Conservation (phyloP, 2,888 invertebrate species). For the Bombylius discolor region DNA sequence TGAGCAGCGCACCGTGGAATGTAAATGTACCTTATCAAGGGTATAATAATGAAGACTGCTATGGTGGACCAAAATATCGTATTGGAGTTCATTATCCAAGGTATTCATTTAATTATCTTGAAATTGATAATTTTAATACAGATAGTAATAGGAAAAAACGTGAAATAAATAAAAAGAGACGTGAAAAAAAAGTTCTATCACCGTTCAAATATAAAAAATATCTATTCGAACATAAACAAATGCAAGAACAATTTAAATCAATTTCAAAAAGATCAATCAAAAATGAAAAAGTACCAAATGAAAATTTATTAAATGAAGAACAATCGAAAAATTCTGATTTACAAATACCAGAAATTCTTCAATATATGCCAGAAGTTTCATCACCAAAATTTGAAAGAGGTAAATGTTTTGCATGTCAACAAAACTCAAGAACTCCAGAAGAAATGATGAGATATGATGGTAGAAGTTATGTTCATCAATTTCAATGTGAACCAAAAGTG, state of each 20-base stretch:
- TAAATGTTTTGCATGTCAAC: conserved; percentile 18
- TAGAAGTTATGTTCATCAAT: not conserved
- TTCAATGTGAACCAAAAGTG: not conserved
- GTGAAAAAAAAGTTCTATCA: not conserved
- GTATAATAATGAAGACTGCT: not conserved
- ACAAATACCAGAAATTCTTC: conserved; percentile 31
- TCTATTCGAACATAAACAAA: not conserved
- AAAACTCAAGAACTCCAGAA: not conserved
- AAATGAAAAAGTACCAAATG: not conserved
- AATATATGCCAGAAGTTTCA: conserved; percentile 32
- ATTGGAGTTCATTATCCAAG: not conserved
- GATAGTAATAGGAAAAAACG: conserved; percentile 2
- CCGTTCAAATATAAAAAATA: not conserved
- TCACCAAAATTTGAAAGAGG: conserved; percentile 26
- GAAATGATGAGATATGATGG: no score
- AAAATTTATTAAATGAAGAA: not conserved
- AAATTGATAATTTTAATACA: not conserved
- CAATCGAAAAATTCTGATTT: conserved; percentile 18
- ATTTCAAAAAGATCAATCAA: not conserved
- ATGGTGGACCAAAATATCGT: not conserved
- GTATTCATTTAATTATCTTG: not conserved
- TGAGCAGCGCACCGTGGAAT: not conserved
- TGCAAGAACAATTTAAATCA: not conserved
- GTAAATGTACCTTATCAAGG: not conserved
- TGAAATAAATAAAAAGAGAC: not conserved